Evolutionary conservation across 1,140 invertebrate species (phyloP).

Genomic region (Hycleus phaleratus): DNA sequence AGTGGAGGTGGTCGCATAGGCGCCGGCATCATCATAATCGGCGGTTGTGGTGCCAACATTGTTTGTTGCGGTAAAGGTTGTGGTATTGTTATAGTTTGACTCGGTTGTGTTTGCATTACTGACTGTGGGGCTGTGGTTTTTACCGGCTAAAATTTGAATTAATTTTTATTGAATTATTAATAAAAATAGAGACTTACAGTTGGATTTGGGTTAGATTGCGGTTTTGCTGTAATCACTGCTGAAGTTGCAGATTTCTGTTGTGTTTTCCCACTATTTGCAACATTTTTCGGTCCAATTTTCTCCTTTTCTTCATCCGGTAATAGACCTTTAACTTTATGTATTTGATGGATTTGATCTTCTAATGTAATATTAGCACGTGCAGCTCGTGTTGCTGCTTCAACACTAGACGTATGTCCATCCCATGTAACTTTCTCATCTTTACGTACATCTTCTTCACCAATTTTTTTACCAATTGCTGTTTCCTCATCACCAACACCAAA

Average conservation of each 20-base stretch:
- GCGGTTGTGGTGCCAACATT: slow-evolving; percentile 48
- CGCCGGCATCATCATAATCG: slow-evolving; percentile 59
- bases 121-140: slow-evolving; percentile 37
- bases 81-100: slow-evolving; percentile 46
- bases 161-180: neutral
- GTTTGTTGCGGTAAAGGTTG: slow-evolving; percentile 44
- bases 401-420: slow-evolving; percentile 96
- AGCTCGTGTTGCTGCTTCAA: slow-evolving; percentile 84
- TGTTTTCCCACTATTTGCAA: slow-evolving; percentile 33
- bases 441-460: slow-evolving; percentile 88
- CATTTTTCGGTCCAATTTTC: slow-evolving; percentile 77
- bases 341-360: slow-evolving; percentile 95
- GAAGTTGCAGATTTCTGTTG: slow-evolving; percentile 37
- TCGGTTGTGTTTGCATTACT: slow-evolving; percentile 36
- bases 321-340: slow-evolving; percentile 90
- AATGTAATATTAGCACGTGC: slow-evolving; percentile 92
- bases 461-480: slow-evolving; percentile 98
- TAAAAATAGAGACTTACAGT: slow-evolving; percentile 20
- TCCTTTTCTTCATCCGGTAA: slow-evolving; percentile 92
- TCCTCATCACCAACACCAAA: slow-evolving; percentile 98
- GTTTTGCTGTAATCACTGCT: slow-evolving; percentile 44
- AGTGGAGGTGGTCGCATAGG: slow-evolving; percentile 55
- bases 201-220: slow-evolving; percentile 40
- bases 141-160: slow-evolving; percentile 21
- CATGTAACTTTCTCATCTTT: slow-evolving; percentile 90